These are phyloP conservation scores for Hemiprocne comata DNA, from an alignment of 2,113 vertebrate genomes.

Conservation along the genomic window DNA sequence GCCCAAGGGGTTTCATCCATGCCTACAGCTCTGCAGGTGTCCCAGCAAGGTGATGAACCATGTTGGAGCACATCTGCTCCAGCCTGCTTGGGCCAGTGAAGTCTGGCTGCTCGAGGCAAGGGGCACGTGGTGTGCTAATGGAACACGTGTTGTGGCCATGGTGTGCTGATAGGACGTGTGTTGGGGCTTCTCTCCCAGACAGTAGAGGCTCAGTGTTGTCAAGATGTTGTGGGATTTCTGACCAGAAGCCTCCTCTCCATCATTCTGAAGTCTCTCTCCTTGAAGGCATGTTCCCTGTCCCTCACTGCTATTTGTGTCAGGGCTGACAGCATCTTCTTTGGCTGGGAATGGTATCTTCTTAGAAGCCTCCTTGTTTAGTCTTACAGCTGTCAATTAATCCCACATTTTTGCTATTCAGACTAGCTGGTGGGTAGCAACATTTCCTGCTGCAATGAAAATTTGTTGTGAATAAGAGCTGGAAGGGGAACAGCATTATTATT, in stretches of 20 bases:
- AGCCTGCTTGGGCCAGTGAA: background rate
- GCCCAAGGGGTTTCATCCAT: background rate
- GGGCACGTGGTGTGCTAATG: no score
- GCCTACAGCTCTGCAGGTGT: background rate
- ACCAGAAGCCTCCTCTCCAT: background rate
- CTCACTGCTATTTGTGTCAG: fast-evolving
- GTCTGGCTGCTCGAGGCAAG: background rate
- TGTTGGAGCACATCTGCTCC: background rate
- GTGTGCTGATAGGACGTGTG: background rate
- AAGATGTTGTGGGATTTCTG: background rate
- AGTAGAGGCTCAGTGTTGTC: background rate
- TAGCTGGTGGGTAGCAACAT: slow-evolving; percentile 42
- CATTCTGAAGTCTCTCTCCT: background rate
- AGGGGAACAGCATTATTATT: slow-evolving; percentile 51
- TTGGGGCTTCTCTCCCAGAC: background rate
- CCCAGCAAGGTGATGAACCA: background rate
- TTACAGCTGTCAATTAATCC: slow-evolving; percentile 53
- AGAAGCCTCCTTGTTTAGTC: slow-evolving; percentile 45
- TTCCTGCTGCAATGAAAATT: slow-evolving; percentile 45
- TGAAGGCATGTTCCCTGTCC: background rate
- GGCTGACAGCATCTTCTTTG: background rate
- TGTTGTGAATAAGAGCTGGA: slow-evolving; percentile 55
- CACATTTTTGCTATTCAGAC: slow-evolving; percentile 31
- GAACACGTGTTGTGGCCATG: no score
- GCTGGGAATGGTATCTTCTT: background rate